phyloP scores from a whole-genome alignment of 2,797 vertebrate genomes.

The Poeciliopsis presidionis region DNA sequence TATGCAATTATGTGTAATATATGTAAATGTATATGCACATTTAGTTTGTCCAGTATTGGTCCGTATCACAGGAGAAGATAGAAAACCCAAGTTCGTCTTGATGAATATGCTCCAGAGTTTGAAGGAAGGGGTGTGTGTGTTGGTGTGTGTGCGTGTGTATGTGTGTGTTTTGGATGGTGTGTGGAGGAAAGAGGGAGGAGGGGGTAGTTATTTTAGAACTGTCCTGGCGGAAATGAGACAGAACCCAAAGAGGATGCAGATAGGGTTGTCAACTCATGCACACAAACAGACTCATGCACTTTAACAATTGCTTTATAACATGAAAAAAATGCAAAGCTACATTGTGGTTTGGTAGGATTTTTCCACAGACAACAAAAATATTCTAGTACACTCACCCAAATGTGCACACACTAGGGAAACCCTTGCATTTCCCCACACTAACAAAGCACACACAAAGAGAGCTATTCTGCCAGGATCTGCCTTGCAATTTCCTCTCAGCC shows the following conservation, averaged over 20 bases:
- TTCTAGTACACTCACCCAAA: constrained; percentile 14
- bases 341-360: constrained; percentile 59
- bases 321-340: constrained; percentile 25
- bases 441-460: constrained; percentile 5
- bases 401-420: neutral
- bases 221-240: constrained; percentile 87
- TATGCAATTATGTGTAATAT: constrained; percentile 3
- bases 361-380: constrained; percentile 59
- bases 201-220: constrained; percentile 89
- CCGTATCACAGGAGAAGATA: constrained; percentile 90
- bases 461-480: constrained; percentile 12
- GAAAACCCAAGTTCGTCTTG: constrained; percentile 86
- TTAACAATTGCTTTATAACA: constrained; percentile 17
- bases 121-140: constrained; percentile 84
- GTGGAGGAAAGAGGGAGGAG: constrained; percentile 72
- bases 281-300: constrained; percentile 14
- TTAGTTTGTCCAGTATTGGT: constrained; percentile 41
- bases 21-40: constrained; percentile 1
- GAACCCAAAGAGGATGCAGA: constrained; percentile 88
- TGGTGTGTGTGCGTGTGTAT: constrained; percentile 51
- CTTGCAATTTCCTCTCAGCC: constrained; percentile 25
- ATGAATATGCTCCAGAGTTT: constrained; percentile 86
- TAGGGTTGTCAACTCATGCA: constrained; percentile 74
- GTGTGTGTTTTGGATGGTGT: constrained; percentile 49
- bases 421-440: neutral